Percentiles rank a stretch among this genome's conserved stretches.
Evolutionary conservation across 2,888 invertebrate genomes (phyloP).

Genomic region (Laspeyria flexula): DNA sequence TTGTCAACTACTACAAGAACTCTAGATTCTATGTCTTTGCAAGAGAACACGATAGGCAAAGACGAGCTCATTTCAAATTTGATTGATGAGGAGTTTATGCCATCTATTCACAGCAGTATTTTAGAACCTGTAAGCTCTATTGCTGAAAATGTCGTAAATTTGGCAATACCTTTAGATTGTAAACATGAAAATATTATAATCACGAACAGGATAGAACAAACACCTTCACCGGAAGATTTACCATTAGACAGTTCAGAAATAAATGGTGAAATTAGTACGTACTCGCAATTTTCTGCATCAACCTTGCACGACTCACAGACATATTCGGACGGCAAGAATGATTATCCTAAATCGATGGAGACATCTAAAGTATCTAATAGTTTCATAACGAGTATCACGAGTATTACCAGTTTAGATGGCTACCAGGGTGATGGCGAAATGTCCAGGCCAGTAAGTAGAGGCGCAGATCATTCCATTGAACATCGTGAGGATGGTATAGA

Average conservation of each 20-base stretch:
- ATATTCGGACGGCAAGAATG: conserved; percentile 86
- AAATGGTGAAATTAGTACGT: conserved; percentile 85
- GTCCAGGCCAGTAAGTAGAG: conserved; percentile 94
- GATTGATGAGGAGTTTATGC: conserved; percentile 87
- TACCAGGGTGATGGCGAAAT: conserved; percentile 97
- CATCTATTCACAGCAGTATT: conserved; percentile 86
- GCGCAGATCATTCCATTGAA: conserved; percentile 90
- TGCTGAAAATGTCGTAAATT: conserved; percentile 82
- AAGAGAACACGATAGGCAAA: conserved; percentile 45
- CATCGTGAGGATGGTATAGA: conserved; percentile 82
- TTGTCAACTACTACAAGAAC: conserved; percentile 61
- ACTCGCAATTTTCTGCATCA: conserved; percentile 81
- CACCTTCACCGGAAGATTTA: conserved; percentile 94
- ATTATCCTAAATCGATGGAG: conserved; percentile 86
- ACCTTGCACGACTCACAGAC: conserved; percentile 85
- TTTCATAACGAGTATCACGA: conserved; percentile 95
- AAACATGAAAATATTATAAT: conserved; percentile 73
- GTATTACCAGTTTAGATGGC: conserved; percentile 96
- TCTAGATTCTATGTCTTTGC: conserved; percentile 38
- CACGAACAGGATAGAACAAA: conserved; percentile 88
- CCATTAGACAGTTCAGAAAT: conserved; percentile 91
- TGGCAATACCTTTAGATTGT: conserved; percentile 83
- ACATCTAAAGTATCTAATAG: conserved; percentile 90
- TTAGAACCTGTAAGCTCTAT: conserved; percentile 86
- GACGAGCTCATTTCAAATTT: conserved; percentile 65